Base-by-base conservation (phyloP, 2,888 invertebrate genomes). In the Pristionchus arcanus region DNA sequence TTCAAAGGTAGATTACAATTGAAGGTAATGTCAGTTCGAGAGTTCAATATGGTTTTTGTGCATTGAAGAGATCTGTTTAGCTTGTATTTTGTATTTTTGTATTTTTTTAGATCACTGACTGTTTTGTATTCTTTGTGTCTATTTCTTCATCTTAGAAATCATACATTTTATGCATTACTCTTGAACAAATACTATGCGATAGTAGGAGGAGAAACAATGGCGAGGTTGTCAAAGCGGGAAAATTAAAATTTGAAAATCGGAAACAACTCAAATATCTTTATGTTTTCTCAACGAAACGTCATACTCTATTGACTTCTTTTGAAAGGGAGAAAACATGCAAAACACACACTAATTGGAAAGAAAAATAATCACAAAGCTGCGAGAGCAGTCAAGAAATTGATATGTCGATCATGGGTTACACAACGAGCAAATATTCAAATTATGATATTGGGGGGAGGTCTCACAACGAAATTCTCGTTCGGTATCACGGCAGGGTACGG, bases 121-220 rank as follows among this genome's bases (percentile, higher is more conserved):
- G 42, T 11, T 49, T 0, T 49, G 42, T 3, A 49, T 49, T 49
- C 42, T 49, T 49, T 49, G 42, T 49, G 42, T 7, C 42, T 59
- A 59, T 19, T 74, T 68, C 68, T 31, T 74, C 34, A 74, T 2
- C 7, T 37, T 25, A 16, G 37, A 81, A 81, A 19, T 81, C 81
- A 81, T 81, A 81, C 81, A n/a, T 81, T 81, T 81, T 81, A 81
- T 81, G 81, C 81, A 53, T 49, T 77, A 77, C 21, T 77, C 49
- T 81, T 21, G 81, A 81, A 81, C 81, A 81, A 81, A 81, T 81
- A 81, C 81, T 81, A 81, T 81, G 81, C 81, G 81, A 81, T 42
- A 53, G 74, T 21, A 37, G 16, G 74, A 74, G 74, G 74, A 37
- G 74, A 74, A 81, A 81, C 81, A 81, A 81, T 81, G 81, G 81